Evolutionary conservation across 1,140 invertebrate species (phyloP), one percentile per base, ranked within the genome.

Genomic region (Spodoptera litura): DNA sequence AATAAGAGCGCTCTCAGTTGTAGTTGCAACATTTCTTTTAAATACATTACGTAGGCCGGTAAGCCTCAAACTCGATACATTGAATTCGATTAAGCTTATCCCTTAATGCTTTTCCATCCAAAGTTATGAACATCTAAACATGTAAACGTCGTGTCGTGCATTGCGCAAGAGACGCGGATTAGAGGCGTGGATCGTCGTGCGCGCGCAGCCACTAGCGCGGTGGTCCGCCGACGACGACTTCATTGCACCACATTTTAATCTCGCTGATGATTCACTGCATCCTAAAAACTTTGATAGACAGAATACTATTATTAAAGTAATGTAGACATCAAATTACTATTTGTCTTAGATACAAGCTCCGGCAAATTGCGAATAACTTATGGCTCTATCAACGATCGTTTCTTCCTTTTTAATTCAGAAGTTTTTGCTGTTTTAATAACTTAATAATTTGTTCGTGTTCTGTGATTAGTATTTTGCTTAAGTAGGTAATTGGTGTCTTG

Each of bases 111-210:
- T 75, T 75, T 75, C 58, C 59, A 75, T 75, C 73, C 59, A 15
- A 64, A 75, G 73, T 75, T 75, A 75, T 75, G 49, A 75, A 75
- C 58, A 62, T 20, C 35, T 52, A 75, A 51, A 49, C 31, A 52
- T 76, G 72, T 61, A 74, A 66, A 56, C 55, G 62, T 56, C 61
- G 62, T 64, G 75, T 83, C 81, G 78, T 83, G 78, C 74, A 58
- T 71, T 66, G 61, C 77, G 79, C 66, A 78, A 78, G 79, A 78
- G 78, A 79, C 73, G 68, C 81, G 80, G 79, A 80, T 82, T 81
- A 82, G 64, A 87, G 85, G 87, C 87, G 85, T 86, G 87, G 81
- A 87, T 49, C 78, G 79, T 86, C 84, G 84, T 87, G 85, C 84
- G 38, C 58, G 70, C 79, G 75, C 61, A 53, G 66, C 53, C 53